These are phyloP conservation scores for Diachrysia chrysitis DNA, from an alignment of 2,888 invertebrate genomes.

Conservation along the genomic window DNA sequence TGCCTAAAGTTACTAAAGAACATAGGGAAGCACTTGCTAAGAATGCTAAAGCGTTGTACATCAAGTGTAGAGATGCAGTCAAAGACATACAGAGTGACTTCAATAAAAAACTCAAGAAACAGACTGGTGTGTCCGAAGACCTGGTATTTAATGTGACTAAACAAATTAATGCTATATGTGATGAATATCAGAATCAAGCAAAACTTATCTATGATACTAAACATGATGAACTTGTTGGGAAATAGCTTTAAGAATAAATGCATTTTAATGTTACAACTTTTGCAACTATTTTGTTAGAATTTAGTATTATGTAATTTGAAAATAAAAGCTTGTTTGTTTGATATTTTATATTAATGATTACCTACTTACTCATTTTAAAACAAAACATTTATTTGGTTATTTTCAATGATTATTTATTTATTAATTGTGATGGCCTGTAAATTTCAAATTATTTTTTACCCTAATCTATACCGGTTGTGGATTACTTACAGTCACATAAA, in stretches of 20 bases:
- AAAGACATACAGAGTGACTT: conserved; percentile 93
- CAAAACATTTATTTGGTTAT: too few relatives aligned
- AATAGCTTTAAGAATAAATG: conserved; percentile 60
- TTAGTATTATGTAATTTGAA: neutral
- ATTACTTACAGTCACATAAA: too few relatives aligned
- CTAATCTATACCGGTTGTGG: too few relatives aligned
- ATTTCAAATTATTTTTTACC: too few relatives aligned
- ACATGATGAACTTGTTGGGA: conserved; percentile 93
- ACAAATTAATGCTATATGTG: conserved; percentile 92
- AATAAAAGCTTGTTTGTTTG: neutral
- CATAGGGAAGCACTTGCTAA: conserved; percentile 96
- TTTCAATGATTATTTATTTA: too few relatives aligned
- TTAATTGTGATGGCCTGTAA: too few relatives aligned
- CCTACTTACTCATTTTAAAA: neutral
- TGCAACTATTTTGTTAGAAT: neutral
- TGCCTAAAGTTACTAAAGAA: conserved; percentile 98
- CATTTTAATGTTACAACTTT: conserved; percentile 9
- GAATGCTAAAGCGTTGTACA: conserved; percentile 94
- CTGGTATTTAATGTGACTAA: conserved; percentile 90
- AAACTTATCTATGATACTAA: conserved; percentile 90
- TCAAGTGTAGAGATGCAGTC: conserved; percentile 93
- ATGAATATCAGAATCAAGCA: conserved; percentile 89
- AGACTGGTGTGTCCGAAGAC: conserved; percentile 92
- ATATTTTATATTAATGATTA: neutral
- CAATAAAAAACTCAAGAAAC: conserved; percentile 92